A percentile compares a stretch with the other conserved stretches of the same genome.
These are phyloP conservation scores for Chymomyza costata DNA, from an alignment of 1,140 invertebrate genomes.

Conservation along the genomic window DNA sequence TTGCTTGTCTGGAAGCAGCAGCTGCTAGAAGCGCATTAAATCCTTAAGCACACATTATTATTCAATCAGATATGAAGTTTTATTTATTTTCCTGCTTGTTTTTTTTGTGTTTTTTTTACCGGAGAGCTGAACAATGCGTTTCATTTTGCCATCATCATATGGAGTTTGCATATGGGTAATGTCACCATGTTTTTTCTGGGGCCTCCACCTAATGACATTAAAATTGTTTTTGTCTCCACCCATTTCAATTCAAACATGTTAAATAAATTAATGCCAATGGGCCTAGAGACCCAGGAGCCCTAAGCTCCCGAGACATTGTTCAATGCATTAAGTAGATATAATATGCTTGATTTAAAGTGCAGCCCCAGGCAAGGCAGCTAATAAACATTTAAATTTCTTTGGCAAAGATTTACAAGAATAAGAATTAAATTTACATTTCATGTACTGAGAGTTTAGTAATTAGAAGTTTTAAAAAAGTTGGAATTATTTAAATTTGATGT, in stretches of 20 bases:
- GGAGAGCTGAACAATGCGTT: too few relatives aligned
- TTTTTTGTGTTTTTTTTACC: slow-evolving; percentile 6
- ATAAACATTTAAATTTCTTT: too few relatives aligned
- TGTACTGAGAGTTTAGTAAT: too few relatives aligned
- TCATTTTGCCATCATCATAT: too few relatives aligned
- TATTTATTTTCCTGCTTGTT: slow-evolving; percentile 38
- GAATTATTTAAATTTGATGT: too few relatives aligned
- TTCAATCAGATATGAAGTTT: slow-evolving; percentile 69
- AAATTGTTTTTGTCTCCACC: slow-evolving; percentile 42
- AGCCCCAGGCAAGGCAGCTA: too few relatives aligned
- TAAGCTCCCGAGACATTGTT: neutral
- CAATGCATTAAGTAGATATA: too few relatives aligned
- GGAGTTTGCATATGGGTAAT: slow-evolving; percentile 16
- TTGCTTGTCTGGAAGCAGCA: slow-evolving; percentile 16
- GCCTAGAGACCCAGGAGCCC: slow-evolving; percentile 11
- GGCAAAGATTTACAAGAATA: too few relatives aligned
- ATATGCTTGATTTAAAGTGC: too few relatives aligned
- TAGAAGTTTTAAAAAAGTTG: too few relatives aligned
- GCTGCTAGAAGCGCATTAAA: slow-evolving; percentile 58
- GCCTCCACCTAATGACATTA: slow-evolving; percentile 45
- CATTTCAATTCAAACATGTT: slow-evolving; percentile 32
- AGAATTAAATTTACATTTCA: too few relatives aligned
- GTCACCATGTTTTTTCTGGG: neutral
- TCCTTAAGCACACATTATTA: slow-evolving; percentile 71
- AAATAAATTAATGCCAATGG: slow-evolving; percentile 45